phyloP scores from a whole-genome alignment of 2,113 vertebrate species.

The Diglossa brunneiventris region DNA sequence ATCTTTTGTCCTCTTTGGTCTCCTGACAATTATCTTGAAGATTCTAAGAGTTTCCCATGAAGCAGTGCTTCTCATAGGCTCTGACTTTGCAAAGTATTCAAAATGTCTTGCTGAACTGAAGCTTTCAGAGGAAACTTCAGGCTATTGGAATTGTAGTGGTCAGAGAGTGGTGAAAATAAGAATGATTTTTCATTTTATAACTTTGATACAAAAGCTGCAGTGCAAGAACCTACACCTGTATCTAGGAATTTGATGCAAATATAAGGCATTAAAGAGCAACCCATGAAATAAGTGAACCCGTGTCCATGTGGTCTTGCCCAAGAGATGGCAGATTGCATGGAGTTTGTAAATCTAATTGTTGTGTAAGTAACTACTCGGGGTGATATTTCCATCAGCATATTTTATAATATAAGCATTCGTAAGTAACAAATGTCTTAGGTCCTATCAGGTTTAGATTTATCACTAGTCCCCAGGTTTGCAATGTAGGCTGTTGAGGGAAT shows the following conservation, averaged over 20 bases:
- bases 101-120: background rate
- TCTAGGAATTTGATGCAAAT: background rate
- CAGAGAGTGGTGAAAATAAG: background rate
- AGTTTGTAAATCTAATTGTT: slow-evolving; percentile 23
- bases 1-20: background rate
- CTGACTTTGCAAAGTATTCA: background rate
- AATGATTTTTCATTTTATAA: background rate
- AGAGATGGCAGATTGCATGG: background rate
- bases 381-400: background rate
- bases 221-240: background rate
- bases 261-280: background rate
- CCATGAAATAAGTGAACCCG: background rate
- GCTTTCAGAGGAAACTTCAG: background rate
- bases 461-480: background rate
- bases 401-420: slow-evolving; percentile 15
- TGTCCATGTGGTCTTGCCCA: background rate
- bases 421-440: background rate
- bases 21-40: background rate
- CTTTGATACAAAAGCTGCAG: background rate
- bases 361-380: background rate
- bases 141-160: background rate
- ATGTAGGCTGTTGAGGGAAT: background rate
- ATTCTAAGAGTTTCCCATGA: background rate
- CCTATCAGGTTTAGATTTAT: slow-evolving; percentile 33
- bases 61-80: background rate